Percentiles rank a stretch among this genome's conserved stretches.
Evolutionary conservation across 2,888 invertebrate species (phyloP).

Genomic region (Corythucha ciliata): DNA sequence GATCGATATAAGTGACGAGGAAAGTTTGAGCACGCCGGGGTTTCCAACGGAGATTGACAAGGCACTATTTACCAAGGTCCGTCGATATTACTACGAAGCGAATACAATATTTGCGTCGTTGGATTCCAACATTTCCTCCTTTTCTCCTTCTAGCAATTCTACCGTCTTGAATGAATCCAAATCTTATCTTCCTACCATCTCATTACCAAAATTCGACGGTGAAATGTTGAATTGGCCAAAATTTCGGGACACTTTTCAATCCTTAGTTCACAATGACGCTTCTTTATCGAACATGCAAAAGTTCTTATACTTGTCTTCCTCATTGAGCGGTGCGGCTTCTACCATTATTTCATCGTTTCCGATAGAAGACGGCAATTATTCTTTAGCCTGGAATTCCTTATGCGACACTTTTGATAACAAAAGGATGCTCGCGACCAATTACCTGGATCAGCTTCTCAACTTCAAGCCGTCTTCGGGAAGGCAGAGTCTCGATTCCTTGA

Average conservation of each 20-base stretch:
- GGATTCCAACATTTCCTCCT: no score
- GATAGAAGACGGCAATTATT: slow-evolving; percentile 13
- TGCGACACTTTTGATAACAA: slow-evolving; percentile 19
- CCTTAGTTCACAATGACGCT: slow-evolving; percentile 19
- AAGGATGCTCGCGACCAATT: slow-evolving; percentile 7
- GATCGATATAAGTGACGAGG: no score
- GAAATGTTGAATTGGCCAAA: slow-evolving; percentile 14
- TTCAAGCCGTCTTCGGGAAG: slow-evolving; percentile 18
- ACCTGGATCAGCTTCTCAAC: slow-evolving; percentile 17
- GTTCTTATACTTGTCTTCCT: slow-evolving; percentile 16
- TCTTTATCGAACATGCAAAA: slow-evolving; percentile 16
- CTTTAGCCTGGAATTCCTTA: slow-evolving; percentile 18
- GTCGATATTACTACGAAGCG: no score
- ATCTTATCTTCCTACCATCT: no score
- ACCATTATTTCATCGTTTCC: slow-evolving; percentile 11
- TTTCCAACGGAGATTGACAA: no score
- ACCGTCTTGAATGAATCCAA: no score
- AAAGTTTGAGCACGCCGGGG: no score
- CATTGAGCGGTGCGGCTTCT: slow-evolving; percentile 5
- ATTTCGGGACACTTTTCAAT: slow-evolving; percentile 19
- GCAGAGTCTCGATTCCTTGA: not conserved
- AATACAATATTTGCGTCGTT: no score
- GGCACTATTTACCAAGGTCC: no score
- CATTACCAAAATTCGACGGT: slow-evolving; percentile 20
- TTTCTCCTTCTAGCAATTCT: no score